These are phyloP conservation scores for Pemphredon lugubris DNA, from an alignment of 2,888 invertebrate species.

Conservation along the genomic window DNA sequence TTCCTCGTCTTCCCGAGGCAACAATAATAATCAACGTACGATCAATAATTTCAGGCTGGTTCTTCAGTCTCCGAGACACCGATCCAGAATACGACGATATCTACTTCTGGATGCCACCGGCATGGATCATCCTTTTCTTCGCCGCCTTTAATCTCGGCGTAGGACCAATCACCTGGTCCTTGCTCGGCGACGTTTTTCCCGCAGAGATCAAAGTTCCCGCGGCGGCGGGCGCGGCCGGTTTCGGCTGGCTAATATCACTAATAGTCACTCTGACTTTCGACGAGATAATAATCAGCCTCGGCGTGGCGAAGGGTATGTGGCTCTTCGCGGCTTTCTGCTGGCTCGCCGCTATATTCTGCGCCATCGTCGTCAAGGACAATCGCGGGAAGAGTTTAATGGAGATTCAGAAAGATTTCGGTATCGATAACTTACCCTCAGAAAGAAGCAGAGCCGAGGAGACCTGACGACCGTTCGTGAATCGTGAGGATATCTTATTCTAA, in stretches of 20 bases:
- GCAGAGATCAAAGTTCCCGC: slow-evolving; percentile 64
- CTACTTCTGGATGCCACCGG: slow-evolving; percentile 73
- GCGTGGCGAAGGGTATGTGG: slow-evolving; percentile 66
- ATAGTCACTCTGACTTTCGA: slow-evolving; percentile 65
- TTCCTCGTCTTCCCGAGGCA: too few relatives aligned
- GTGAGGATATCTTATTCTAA: not conserved
- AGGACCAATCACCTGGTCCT: slow-evolving; percentile 74
- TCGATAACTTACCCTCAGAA: slow-evolving; percentile 12
- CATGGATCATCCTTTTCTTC: slow-evolving; percentile 68
- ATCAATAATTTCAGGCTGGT: slow-evolving; percentile 69
- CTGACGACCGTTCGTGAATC: slow-evolving; percentile 7
- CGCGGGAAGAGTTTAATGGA: slow-evolving; percentile 67
- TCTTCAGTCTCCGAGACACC: slow-evolving; percentile 59
- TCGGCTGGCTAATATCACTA: slow-evolving; percentile 71
- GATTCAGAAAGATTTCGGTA: slow-evolving; percentile 66
- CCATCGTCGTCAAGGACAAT: slow-evolving; percentile 64
- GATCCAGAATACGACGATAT: slow-evolving; percentile 73
- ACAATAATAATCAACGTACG: too few relatives aligned
- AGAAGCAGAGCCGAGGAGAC: slow-evolving; percentile 1
- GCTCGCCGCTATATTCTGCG: slow-evolving; percentile 62
- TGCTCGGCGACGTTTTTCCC: slow-evolving; percentile 75
- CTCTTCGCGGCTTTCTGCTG: slow-evolving; percentile 68
- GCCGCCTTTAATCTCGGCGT: slow-evolving; percentile 72
- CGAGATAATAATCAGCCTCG: slow-evolving; percentile 61
- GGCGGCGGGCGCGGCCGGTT: slow-evolving; percentile 55